These are phyloP conservation scores for Chroicocephalus ridibundus DNA, from an alignment of 2,113 vertebrate genomes.

Conservation along the genomic window DNA sequence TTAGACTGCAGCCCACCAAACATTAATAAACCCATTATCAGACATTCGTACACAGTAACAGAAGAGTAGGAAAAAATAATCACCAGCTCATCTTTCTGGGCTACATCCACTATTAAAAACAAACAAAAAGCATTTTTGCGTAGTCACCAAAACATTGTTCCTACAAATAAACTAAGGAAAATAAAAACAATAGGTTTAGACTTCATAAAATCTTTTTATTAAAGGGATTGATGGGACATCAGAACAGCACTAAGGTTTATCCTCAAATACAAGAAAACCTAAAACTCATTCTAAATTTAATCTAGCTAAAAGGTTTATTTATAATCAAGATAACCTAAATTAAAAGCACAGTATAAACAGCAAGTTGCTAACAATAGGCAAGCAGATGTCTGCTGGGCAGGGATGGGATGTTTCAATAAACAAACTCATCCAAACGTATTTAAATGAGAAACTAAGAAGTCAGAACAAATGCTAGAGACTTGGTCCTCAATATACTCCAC, in stretches of 20 bases:
- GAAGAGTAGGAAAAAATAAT: neutral
- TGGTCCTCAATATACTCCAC: neutral
- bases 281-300: neutral
- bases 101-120: neutral
- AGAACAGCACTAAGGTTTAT: neutral
- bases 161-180: neutral
- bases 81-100: neutral
- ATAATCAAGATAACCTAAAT: neutral
- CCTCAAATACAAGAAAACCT: neutral
- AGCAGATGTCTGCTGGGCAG: neutral
- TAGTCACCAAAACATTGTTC: neutral
- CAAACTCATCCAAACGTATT: neutral
- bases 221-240: neutral
- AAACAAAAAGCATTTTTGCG: neutral
- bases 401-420: neutral
- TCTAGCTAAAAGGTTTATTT: neutral
- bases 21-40: neutral
- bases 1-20: neutral
- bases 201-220: neutral
- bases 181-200: neutral
- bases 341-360: neutral
- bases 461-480: neutral
- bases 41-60: neutral
- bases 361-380: neutral
- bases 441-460: neutral